Base-by-base conservation (phyloP, 2,113 vertebrate genomes). In the Cairina moschata region DNA sequence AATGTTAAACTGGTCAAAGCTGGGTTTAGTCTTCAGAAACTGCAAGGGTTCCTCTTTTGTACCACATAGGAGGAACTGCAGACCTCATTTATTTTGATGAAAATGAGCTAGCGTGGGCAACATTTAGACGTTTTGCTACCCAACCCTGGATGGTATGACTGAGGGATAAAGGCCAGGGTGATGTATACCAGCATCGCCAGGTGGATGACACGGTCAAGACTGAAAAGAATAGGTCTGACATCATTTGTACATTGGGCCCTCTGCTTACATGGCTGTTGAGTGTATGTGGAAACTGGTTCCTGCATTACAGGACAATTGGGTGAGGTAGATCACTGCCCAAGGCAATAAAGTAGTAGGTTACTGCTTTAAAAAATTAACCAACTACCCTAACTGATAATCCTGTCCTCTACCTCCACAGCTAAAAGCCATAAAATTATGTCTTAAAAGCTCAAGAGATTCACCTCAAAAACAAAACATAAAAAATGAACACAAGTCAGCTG, bases 51-150 rank as follows among this genome's bases (percentile, higher is more conserved):
- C 60, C 87, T 96, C 82, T 83, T 94, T 63, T 69, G 50, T 73
- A 34, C 56, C 56, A 42, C 0, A 58, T 68, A 90, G 90, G 90
- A 93, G 79, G 79, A 88, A 63, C 25, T 42, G 63, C 55, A 93
- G 68, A 67, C 8, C 46, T 81, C 52, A 90, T 85, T 94, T 91
- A 91, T 88, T 73, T 29, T 56, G 56, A 65, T 93, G 76, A 86
- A 91, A 90, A 46, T 42, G 63, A 84, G 83, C 82, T 86, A 83
- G 65, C 68, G 85, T 6, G 31, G 59, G 89, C 83, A 86, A 58
- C 34, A 62, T 34, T 66, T 66, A 54, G 38, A 77, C 87, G 66
- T 59, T 68, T 72, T 87, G 50, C 66, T 65, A 68, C 81, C 44
- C 38, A 76, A 38, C 13, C n/a, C 38, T 54, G 38, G 48, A 82